Conservation (phyloP, 1,140 invertebrate genomes). For the Micrasema minimum region DNA sequence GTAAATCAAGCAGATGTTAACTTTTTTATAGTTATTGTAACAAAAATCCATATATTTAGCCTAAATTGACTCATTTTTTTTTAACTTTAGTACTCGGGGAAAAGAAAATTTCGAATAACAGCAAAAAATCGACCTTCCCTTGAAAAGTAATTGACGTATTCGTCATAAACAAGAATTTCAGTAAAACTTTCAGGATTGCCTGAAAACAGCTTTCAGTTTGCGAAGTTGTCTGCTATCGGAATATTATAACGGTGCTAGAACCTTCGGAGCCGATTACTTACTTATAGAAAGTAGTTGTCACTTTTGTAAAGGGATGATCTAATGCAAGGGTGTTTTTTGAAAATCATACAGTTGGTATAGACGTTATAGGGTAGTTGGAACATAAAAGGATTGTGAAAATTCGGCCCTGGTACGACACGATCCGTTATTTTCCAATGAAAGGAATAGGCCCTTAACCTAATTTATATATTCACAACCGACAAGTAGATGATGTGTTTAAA, state of each 20-base stretch:
- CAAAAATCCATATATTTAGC: no score
- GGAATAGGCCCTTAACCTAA: neutral
- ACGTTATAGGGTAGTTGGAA: neutral
- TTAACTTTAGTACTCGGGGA: no score
- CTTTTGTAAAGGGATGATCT: slow-evolving; percentile 5
- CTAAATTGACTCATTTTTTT: no score
- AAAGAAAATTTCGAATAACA: no score
- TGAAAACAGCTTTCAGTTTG: no score
- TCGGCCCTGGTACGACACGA: slow-evolving; percentile 23
- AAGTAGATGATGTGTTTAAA: neutral
- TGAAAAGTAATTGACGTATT: no score
- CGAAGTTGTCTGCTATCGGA: no score
- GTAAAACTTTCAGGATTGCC: no score
- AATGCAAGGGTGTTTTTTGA: slow-evolving; percentile 14
- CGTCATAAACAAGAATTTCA: no score
- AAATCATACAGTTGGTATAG: neutral
- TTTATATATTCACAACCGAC: slow-evolving; percentile 1
- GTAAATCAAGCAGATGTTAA: no score
- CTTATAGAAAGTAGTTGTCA: neutral
- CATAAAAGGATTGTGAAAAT: slow-evolving; percentile 21
- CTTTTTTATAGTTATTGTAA: no score
- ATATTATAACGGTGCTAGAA: neutral
- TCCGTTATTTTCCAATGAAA: slow-evolving; percentile 17
- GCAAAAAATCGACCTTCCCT: no score
- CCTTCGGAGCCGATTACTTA: neutral